Conservation (phyloP, 2,797 vertebrate genomes). For the Thaleichthys pacificus region DNA sequence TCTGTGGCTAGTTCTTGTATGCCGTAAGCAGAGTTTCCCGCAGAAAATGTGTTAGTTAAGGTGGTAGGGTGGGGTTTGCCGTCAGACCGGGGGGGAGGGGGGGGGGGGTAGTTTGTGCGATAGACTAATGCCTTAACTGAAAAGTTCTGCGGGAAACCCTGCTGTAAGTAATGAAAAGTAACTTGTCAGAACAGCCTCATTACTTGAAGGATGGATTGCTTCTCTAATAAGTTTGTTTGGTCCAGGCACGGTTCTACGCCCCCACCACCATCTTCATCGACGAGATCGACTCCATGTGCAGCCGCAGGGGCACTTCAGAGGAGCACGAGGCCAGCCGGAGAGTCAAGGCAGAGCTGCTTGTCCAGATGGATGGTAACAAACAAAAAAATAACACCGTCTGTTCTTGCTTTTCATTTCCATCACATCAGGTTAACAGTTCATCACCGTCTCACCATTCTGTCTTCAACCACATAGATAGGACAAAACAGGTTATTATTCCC, state of each 20-base stretch:
- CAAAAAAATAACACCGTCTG: no score
- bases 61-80: no score
- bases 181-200: neutral
- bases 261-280: constrained; percentile 98
- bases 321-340: constrained; percentile 96
- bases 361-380: constrained; percentile 95
- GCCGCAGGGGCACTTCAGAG: constrained; percentile 94
- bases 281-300: constrained; percentile 98
- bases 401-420: neutral
- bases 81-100: no score
- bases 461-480: neutral
- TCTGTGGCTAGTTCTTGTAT: neutral
- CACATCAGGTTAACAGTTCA: neutral
- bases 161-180: neutral
- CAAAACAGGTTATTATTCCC: no score
- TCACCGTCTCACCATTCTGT: no score
- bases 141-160: neutral
- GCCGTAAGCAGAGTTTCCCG: neutral
- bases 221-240: neutral
- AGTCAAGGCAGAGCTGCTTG: constrained; percentile 94
- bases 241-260: constrained; percentile 93
- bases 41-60: no score
- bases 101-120: no score
- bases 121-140: no score
- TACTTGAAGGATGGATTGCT: neutral